These are phyloP conservation scores for Eulimnadia texana DNA, from an alignment of 1,140 invertebrate species.

Conservation along the genomic window DNA sequence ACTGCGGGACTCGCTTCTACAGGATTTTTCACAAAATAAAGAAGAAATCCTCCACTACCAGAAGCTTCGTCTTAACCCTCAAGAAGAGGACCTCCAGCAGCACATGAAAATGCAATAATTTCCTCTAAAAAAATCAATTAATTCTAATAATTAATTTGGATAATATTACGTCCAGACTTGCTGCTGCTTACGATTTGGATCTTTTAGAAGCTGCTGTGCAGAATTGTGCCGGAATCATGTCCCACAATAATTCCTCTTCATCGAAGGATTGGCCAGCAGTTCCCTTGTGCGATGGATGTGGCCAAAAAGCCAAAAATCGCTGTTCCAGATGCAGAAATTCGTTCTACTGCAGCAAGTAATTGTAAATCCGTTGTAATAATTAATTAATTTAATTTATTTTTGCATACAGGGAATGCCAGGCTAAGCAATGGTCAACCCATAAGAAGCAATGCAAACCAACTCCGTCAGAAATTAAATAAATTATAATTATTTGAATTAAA, in stretches of 20 bases:
- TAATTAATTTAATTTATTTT: background rate
- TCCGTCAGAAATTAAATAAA: too few species aligned
- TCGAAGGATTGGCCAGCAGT: conserved; percentile 20
- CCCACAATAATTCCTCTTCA: background rate
- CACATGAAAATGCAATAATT: conserved; percentile 29
- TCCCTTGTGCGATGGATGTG: conserved; percentile 30
- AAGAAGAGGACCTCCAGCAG: conserved; percentile 34
- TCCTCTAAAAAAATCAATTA: background rate
- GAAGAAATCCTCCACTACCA: conserved; percentile 39
- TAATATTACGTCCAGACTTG: conserved; percentile 16
- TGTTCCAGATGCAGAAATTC: conserved; percentile 35
- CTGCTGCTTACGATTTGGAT: conserved; percentile 31
- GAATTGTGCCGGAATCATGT: background rate
- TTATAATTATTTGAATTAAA: background rate
- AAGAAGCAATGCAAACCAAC: background rate
- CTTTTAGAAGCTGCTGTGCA: conserved; percentile 27
- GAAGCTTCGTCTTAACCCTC: conserved; percentile 34
- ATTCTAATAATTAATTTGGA: background rate
- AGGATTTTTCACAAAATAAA: conserved; percentile 36
- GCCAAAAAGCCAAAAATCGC: conserved; percentile 29
- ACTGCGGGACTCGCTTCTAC: conserved; percentile 32
- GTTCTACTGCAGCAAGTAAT: conserved; percentile 37
- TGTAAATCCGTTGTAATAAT: background rate
- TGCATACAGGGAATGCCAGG: background rate
- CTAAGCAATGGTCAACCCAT: background rate